phyloP scores from a whole-genome alignment of 2,888 invertebrate species.

The Listrodromus nycthemerus region DNA sequence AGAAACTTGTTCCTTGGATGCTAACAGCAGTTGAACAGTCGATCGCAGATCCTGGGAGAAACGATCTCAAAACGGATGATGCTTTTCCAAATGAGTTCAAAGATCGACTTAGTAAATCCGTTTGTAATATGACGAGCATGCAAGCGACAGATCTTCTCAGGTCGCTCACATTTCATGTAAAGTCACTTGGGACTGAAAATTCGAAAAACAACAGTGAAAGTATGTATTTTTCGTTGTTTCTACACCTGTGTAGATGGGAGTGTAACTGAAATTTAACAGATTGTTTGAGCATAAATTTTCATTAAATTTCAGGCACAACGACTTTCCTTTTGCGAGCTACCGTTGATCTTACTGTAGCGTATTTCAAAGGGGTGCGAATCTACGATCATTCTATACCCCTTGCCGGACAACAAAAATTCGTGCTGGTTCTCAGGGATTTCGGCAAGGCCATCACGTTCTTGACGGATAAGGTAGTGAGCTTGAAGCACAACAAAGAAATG shows the following conservation, averaged over 20 bases:
- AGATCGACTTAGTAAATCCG: constrained; percentile 68
- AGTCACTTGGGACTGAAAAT: constrained; percentile 71
- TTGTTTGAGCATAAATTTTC: neutral
- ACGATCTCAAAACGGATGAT: constrained; percentile 23
- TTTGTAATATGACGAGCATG: constrained; percentile 72
- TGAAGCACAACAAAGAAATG: constrained; percentile 69
- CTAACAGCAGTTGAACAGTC: constrained; percentile 73
- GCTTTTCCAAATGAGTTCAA: constrained; percentile 72
- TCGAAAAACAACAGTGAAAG: constrained; percentile 11
- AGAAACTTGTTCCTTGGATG: constrained; percentile 78
- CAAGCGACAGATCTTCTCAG: constrained; percentile 74
- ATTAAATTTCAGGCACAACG: constrained; percentile 54
- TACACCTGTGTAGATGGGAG: neutral
- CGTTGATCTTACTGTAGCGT: constrained; percentile 72
- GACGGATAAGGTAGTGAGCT: constrained; percentile 67
- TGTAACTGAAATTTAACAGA: neutral
- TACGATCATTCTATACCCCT: constrained; percentile 74
- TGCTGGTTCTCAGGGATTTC: constrained; percentile 73
- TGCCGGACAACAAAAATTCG: constrained; percentile 74
- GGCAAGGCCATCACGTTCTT: constrained; percentile 72
- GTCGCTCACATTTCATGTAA: constrained; percentile 77
- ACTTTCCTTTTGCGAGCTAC: constrained; percentile 60
- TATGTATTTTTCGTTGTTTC: constrained; percentile 17
- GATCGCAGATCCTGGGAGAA: constrained; percentile 30
- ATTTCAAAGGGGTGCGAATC: constrained; percentile 76